Percentiles rank a stretch among this genome's conserved stretches.
phyloP scores from a whole-genome alignment of 2,888 invertebrate species.

The Synanthedon myopaeformis region DNA sequence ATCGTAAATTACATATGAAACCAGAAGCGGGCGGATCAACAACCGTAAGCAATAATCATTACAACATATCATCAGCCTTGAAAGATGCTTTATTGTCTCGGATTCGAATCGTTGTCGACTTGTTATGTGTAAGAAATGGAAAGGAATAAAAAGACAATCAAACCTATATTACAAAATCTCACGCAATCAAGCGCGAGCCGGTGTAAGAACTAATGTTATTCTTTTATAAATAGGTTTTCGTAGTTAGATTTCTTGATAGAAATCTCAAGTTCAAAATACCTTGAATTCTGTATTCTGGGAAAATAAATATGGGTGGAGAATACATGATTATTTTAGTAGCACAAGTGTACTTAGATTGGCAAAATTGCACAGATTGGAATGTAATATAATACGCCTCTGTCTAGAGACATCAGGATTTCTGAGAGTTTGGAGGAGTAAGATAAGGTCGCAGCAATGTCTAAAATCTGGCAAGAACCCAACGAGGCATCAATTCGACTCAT shows the following conservation, averaged over 20 bases:
- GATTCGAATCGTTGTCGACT: slow-evolving; percentile 63
- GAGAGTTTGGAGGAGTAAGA: background rate
- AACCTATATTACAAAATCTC: slow-evolving; percentile 55
- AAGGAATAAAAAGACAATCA: slow-evolving; percentile 46
- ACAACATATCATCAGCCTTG: slow-evolving; percentile 59
- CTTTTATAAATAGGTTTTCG: slow-evolving; percentile 27
- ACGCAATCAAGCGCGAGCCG: slow-evolving; percentile 37
- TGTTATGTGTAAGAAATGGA: slow-evolving; percentile 44
- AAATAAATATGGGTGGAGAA: too few relatives aligned
- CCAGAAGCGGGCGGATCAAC: slow-evolving; percentile 48
- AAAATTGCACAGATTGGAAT: slow-evolving; percentile 1
- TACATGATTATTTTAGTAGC: too few relatives aligned
- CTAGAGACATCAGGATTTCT: slow-evolving; percentile 9
- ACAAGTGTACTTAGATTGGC: slow-evolving; percentile 1
- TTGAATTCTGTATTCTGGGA: too few relatives aligned
- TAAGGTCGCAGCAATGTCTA: too few relatives aligned
- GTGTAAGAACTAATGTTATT: slow-evolving; percentile 32
- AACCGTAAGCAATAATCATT: slow-evolving; percentile 64
- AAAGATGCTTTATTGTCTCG: slow-evolving; percentile 63
- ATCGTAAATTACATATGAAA: slow-evolving; percentile 32
- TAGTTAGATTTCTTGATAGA: background rate
- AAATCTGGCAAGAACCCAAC: too few relatives aligned
- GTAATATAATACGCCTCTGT: background rate
- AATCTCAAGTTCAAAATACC: too few relatives aligned
- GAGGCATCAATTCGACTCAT: too few relatives aligned